Percentiles rank a stretch among this genome's conserved stretches.
Evolutionary conservation across 2,888 invertebrate genomes (phyloP).

Genomic region (Cheilosia vernalis): DNA sequence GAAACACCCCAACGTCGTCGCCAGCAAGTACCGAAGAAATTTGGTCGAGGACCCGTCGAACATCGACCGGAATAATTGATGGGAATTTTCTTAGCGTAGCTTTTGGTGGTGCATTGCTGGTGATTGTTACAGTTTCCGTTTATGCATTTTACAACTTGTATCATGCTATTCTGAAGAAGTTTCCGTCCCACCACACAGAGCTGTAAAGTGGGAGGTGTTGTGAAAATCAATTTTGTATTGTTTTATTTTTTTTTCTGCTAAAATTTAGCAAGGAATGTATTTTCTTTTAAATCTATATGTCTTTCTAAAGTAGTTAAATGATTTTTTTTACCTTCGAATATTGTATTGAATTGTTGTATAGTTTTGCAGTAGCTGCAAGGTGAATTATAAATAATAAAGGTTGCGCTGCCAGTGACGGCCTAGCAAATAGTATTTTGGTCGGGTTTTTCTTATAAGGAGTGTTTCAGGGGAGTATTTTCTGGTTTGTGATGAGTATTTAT

Average conservation of each 20-base stretch:
- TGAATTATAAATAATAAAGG: constrained; percentile 19
- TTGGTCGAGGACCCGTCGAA: constrained; percentile 81
- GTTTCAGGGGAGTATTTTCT: neutral
- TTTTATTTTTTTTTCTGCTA: constrained; percentile 43
- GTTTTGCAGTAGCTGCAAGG: constrained; percentile 26
- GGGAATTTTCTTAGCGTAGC: constrained; percentile 91
- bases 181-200: constrained; percentile 91
- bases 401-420: neutral
- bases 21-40: constrained; percentile 82
- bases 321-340: constrained; percentile 47
- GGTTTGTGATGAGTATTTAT: no score
- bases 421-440: neutral
- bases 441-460: neutral
- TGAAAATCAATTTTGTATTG: constrained; percentile 28
- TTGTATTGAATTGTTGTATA: constrained; percentile 49
- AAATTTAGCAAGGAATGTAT: constrained; percentile 50
- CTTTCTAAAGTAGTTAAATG: constrained; percentile 23
- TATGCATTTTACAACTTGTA: constrained; percentile 94
- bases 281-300: constrained; percentile 16
- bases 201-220: constrained; percentile 84
- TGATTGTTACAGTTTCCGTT: constrained; percentile 91
- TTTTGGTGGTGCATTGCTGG: constrained; percentile 90
- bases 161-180: constrained; percentile 91
- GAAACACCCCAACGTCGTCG: constrained; percentile 84
- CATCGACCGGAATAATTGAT: constrained; percentile 88